These are phyloP conservation scores for Indicator indicator DNA, from an alignment of 2,113 vertebrate genomes.

Conservation along the genomic window DNA sequence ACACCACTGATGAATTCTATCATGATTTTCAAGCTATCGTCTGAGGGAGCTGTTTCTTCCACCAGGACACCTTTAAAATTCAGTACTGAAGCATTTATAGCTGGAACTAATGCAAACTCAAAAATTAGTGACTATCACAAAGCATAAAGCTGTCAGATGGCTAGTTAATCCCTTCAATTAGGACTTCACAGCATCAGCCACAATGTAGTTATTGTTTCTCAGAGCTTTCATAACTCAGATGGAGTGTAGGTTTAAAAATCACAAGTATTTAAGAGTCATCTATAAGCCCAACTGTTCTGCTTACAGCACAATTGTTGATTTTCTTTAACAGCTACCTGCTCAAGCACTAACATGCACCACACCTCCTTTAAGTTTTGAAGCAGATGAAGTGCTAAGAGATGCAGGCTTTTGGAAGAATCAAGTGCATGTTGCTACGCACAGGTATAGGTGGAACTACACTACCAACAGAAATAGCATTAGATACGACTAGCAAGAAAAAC, in stretches of 20 bases:
- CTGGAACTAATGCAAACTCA: background rate
- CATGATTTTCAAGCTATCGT: background rate
- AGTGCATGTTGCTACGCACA: fast-evolving
- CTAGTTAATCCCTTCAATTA: background rate
- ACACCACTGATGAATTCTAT: background rate
- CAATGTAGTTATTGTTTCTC: background rate
- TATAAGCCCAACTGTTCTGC: background rate
- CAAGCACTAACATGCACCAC: fast-evolving
- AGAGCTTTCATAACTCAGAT: background rate
- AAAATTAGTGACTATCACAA: background rate
- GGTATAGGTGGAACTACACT: background rate
- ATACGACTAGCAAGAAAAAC: background rate
- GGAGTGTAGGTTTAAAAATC: background rate
- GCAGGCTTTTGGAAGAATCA: background rate
- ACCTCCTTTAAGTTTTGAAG: background rate
- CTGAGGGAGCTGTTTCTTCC: background rate
- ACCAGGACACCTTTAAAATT: background rate
- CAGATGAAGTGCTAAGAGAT: background rate
- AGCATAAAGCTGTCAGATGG: background rate
- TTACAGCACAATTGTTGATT: background rate
- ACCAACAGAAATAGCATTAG: background rate
- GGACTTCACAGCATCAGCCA: background rate
- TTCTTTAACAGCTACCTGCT: background rate
- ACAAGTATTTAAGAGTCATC: background rate
- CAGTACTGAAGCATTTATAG: background rate